phyloP scores from a whole-genome alignment of 2,113 vertebrate species.

The Petrocephalus microphthalmus region DNA sequence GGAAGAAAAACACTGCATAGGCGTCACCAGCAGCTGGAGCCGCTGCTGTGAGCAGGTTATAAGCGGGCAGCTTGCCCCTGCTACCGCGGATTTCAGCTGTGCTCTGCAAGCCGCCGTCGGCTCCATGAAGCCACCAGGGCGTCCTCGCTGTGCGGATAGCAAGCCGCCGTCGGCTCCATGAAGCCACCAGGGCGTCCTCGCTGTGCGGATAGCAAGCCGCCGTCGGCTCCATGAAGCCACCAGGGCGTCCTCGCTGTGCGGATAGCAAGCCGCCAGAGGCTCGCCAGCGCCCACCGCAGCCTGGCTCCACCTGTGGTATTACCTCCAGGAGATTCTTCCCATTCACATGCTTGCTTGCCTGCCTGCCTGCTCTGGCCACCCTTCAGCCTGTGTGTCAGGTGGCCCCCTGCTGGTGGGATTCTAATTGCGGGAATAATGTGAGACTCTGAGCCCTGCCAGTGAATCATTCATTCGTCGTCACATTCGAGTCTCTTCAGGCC shows the following conservation, averaged over 20 bases:
- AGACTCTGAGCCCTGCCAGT: not conserved
- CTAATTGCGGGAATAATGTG: not conserved
- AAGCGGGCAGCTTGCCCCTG: not conserved
- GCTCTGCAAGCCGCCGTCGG: not conserved
- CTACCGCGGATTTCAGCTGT: not conserved
- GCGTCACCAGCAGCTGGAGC: not conserved
- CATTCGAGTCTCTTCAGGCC: not conserved
- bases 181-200: not conserved
- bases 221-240: not conserved
- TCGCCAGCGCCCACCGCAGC: not conserved
- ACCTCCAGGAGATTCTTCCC: not conserved
- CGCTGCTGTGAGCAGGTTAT: not conserved
- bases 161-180: not conserved
- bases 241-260: not conserved
- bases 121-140: not conserved
- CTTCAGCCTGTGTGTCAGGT: not conserved
- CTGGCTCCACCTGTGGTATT: not conserved
- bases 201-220: not conserved
- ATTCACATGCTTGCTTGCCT: not conserved
- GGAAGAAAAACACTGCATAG: not conserved
- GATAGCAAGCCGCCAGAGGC: not conserved
- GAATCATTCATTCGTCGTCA: not conserved
- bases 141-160: not conserved
- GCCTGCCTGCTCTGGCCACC: not conserved
- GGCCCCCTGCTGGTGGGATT: not conserved